Evolutionary conservation across 2,797 vertebrate species (phyloP).

Genomic region (Acanthurus lineatus): DNA sequence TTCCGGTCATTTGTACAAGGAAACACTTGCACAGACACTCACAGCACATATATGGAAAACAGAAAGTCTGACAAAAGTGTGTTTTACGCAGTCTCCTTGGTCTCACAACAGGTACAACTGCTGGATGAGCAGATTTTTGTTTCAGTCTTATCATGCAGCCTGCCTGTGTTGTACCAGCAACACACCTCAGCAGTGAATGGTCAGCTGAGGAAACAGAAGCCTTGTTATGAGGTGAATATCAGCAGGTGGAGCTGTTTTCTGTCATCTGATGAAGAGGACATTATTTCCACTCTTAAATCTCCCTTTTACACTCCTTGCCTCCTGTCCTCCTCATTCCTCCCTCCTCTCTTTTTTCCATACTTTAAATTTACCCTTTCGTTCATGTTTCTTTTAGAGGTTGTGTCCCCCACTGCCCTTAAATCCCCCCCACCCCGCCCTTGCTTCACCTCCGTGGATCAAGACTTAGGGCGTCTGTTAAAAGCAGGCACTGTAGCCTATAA

Average conservation of each 20-base stretch:
- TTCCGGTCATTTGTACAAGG: slow-evolving; percentile 25
- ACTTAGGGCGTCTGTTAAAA: slow-evolving; percentile 69
- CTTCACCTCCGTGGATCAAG: slow-evolving; percentile 61
- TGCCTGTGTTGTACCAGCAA: slow-evolving; percentile 41
- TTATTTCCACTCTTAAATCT: slow-evolving; percentile 33
- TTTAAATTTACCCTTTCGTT: slow-evolving; percentile 32
- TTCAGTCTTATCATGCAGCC: slow-evolving; percentile 15
- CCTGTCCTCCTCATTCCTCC: neutral
- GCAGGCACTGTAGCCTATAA: slow-evolving; percentile 53
- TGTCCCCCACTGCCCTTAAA: neutral
- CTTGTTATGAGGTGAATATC: slow-evolving; percentile 58
- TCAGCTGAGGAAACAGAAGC: slow-evolving; percentile 58
- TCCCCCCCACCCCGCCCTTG: slow-evolving; percentile 15
- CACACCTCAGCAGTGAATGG: slow-evolving; percentile 37
- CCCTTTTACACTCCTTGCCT: slow-evolving; percentile 19
- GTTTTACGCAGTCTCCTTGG: slow-evolving; percentile 26
- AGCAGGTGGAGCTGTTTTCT: slow-evolving; percentile 69
- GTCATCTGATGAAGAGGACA: slow-evolving; percentile 45
- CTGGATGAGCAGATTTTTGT: slow-evolving; percentile 39
- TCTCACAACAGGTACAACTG: slow-evolving; percentile 1
- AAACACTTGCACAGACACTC: slow-evolving; percentile 6
- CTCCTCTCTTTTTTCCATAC: neutral
- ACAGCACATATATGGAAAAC: slow-evolving; percentile 13
- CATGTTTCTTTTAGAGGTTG: slow-evolving; percentile 28
- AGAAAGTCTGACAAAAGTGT: slow-evolving; percentile 1